Base-by-base conservation (phyloP, 1,140 invertebrate genomes). In the Drosophila athabasca region DNA sequence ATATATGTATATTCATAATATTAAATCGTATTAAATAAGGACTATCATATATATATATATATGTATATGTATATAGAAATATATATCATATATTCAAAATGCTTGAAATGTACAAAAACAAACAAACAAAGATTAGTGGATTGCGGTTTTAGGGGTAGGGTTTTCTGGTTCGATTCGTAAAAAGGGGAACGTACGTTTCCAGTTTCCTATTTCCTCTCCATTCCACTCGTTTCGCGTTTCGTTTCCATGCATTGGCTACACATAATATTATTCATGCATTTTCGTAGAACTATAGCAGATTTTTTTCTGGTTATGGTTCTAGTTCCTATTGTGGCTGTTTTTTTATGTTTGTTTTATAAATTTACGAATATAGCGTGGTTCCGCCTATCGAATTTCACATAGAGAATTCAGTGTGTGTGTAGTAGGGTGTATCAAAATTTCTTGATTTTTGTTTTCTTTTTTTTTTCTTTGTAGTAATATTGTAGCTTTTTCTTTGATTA, bases 81-180 rank as follows among this genome's bases (percentile, higher is more conserved):
- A 65, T 68, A 67, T 78, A 61, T 39, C 35, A 55, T 50, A 59
- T 62, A 75, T 67, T 67, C 53, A 76, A 60, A 53, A 61, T 76
- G 49, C 51, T 52, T 74, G 43, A 79, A 64, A 79, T 69, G 71
- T 85, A 62, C 73, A 73, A 73, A 85, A 74, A 67, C 48, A 73
- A 61, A 70, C 60, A 58, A 51, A 55, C 54, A 83, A 68, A 72
- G 68, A 62, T 76, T 19, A 39, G 62, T 65, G 65, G 24, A 17
- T 64, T 45, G 65, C 62, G 49, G 48, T 17, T 39, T 24, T 39
- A 41, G 31, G 58, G 51, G 15, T 44, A 17, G 24, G 48, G 44
- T 15, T 22, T 57, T 45, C 31, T 35, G 58, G 29, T 35, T 54
- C 19, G 41, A 44, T 59, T 59, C 13, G 39, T 59, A 39, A 39